These are phyloP conservation scores for Mesocricetus auratus DNA, from an alignment of 2,113 vertebrate species.

Conservation along the genomic window DNA sequence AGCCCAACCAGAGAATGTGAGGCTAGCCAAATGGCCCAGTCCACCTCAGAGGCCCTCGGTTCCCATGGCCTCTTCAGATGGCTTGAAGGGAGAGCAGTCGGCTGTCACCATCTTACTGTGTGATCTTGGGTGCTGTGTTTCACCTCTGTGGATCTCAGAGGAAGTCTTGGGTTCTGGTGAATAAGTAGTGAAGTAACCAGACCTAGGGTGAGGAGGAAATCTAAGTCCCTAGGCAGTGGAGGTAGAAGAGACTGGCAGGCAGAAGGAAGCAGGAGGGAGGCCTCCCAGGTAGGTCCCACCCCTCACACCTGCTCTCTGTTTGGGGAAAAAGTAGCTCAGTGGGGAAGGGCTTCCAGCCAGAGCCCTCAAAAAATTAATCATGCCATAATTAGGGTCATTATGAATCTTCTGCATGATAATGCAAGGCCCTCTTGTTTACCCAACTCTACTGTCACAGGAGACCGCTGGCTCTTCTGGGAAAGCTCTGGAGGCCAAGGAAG, in stretches of 20 bases:
- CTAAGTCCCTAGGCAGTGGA: not conserved
- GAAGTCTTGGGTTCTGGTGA: conserved; percentile 6
- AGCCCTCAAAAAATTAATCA: conserved; percentile 40
- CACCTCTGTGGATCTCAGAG: conserved; percentile 34
- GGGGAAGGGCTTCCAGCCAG: not conserved
- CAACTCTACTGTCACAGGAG: conserved; percentile 23
- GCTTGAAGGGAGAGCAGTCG: not conserved
- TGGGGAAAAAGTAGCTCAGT: conserved; percentile 1
- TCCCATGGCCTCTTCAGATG: not conserved
- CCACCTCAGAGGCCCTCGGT: too few species aligned
- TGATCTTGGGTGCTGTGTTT: not conserved
- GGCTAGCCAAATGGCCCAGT: not conserved
- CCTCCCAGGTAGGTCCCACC: not conserved
- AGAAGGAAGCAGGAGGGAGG: not conserved
- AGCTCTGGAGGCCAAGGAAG: not conserved
- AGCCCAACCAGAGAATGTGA: not conserved
- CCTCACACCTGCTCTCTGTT: not conserved
- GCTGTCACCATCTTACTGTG: not conserved
- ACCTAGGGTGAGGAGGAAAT: conserved; percentile 7
- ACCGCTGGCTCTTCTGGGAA: not conserved
- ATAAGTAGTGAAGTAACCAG: not conserved
- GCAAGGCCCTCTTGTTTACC: conserved; percentile 59
- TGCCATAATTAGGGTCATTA: conserved; percentile 58
- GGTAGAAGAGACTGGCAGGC: not conserved
- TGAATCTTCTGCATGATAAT: conserved; percentile 6